Evolutionary conservation across 2,888 invertebrate species (phyloP), one percentile per base, ranked within the genome.

Genomic region (Aphrophora alni): DNA sequence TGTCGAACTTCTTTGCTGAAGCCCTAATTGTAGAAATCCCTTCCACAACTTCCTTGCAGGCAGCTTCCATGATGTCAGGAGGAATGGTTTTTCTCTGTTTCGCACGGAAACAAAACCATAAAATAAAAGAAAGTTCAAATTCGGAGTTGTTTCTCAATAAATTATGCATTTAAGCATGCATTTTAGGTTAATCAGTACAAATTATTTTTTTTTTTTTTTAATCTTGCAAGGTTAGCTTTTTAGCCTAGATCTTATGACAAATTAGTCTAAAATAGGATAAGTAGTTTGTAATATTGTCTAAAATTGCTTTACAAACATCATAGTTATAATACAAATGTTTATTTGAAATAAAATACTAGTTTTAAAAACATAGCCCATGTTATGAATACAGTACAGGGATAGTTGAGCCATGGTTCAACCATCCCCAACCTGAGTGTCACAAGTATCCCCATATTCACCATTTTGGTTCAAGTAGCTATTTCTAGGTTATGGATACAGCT

Each of bases 1-100:
- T 79, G n/a, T 79, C 79, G 27, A n/a, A 79, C 28, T 73, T 79
- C 33, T 74, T 79, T 8, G 79, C 79, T 21, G 79, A 27, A 78
- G 78, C 78, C 10, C 72, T 26, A 33, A 71, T 2, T 71, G 78
- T 17, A 21, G 28, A 72, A 27, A 75, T 75, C 59, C 80, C 68
- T 38, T 78, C 78, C 5, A 69, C 78, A 68, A 78, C 78, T 38
- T 78, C 78, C 38, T 78, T 78, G 72, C 78, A 71, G 21, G 78
- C 78, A 21, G 38, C 69, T 78, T 78, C 69, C 72, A 78, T 78
- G 10, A 71, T 27, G 38, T 78, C 33, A 24, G 38, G 72, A 69
- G 78, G 71, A 38, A 78, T 71, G 38, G 17, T 4, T 72, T 78
- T 78, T 24, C 26, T 70, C 44, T 68, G 24, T 25, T 71, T 78